phyloP scores from a whole-genome alignment of 2,113 vertebrate species.

The Rissa tridactyla region DNA sequence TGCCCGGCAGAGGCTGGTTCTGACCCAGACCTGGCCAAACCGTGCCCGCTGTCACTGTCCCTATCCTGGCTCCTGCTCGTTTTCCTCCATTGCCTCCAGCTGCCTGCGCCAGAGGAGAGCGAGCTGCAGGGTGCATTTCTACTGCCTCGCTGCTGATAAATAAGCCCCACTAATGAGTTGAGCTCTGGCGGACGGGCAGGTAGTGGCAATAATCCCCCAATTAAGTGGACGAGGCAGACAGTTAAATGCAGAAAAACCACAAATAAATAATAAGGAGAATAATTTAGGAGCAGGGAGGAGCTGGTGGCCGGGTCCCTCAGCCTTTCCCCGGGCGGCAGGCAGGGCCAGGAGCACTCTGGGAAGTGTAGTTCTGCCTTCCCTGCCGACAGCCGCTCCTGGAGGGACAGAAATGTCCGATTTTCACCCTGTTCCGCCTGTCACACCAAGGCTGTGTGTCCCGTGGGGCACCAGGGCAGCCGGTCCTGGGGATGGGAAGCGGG shows the following conservation, averaged over 20 bases:
- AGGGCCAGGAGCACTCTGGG: slow-evolving; percentile 53
- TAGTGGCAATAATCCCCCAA: slow-evolving; percentile 48
- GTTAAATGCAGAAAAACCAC: slow-evolving; percentile 63
- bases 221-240: slow-evolving; percentile 46
- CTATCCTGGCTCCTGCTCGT: neutral
- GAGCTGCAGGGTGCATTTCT: slow-evolving; percentile 15
- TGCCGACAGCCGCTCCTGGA: neutral
- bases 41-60: neutral
- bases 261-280: slow-evolving; percentile 57
- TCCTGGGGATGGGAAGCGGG: neutral
- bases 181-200: slow-evolving; percentile 4
- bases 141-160: slow-evolving; percentile 30
- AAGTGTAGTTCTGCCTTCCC: slow-evolving; percentile 54
- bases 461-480: neutral
- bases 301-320: slow-evolving; percentile 1
- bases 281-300: slow-evolving; percentile 55
- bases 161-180: slow-evolving; percentile 34
- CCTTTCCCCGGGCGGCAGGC: neutral
- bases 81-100: neutral
- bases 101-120: neutral
- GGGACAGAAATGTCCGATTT: neutral
- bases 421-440: neutral
- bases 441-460: accelerated
- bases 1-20: neutral
- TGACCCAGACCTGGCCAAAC: neutral